phyloP scores from a whole-genome alignment of 1,140 invertebrate genomes.

The Drosophila suzukii region DNA sequence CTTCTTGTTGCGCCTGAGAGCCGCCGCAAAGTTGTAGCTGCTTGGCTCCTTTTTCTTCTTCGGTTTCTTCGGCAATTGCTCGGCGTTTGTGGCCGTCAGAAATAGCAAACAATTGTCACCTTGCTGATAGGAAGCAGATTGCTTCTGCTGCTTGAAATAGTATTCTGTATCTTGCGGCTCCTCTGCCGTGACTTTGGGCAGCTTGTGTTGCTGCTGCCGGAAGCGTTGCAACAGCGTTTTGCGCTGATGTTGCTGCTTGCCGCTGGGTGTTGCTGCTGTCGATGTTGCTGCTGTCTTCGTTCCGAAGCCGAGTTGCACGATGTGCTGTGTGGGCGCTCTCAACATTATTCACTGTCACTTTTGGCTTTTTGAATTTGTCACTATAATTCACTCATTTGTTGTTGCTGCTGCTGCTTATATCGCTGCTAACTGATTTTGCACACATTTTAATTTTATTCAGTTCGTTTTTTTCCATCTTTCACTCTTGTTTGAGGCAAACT shows the following conservation, averaged over 20 bases:
- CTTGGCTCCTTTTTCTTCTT: constrained; percentile 68
- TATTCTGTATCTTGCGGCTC: constrained; percentile 53
- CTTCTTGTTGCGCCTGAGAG: constrained; percentile 68
- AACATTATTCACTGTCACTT: constrained; percentile 82
- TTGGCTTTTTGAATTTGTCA: constrained; percentile 54
- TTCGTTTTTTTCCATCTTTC: constrained; percentile 39
- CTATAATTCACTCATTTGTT: constrained; percentile 33
- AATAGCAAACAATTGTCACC: constrained; percentile 57
- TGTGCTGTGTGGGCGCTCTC: constrained; percentile 80
- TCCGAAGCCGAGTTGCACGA: constrained; percentile 77
- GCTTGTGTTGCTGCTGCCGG: constrained; percentile 59
- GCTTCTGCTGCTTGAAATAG: constrained; percentile 58
- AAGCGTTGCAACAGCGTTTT: constrained; percentile 66
- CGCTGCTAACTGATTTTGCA: constrained; percentile 27
- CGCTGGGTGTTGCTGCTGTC: constrained; percentile 19
- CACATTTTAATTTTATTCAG: constrained; percentile 45
- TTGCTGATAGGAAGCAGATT: constrained; percentile 10
- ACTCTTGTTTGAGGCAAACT: constrained; percentile 40
- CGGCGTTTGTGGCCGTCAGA: constrained; percentile 34
- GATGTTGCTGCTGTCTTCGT: constrained; percentile 33
- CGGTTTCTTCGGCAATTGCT: constrained; percentile 44
- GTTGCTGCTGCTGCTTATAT: constrained; percentile 7
- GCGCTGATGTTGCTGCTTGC: constrained; percentile 43
- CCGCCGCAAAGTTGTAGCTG: constrained; percentile 66
- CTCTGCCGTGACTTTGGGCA: constrained; percentile 14